Evolutionary conservation across 2,113 vertebrate species (phyloP), one percentile per base, ranked within the genome.

Genomic region (Castor canadensis): DNA sequence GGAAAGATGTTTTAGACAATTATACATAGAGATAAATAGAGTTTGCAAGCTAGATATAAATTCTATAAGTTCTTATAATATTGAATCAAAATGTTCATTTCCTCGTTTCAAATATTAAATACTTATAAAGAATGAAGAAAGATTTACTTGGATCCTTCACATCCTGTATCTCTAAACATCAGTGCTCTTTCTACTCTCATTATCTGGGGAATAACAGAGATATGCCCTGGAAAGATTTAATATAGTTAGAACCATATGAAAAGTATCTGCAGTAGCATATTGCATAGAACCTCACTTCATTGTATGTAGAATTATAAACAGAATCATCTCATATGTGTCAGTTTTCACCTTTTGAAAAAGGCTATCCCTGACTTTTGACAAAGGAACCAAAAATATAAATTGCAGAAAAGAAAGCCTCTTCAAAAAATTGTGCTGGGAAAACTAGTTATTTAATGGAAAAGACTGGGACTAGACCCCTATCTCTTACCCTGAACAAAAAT

Each of bases 21-120:
- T 89, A 10, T 9, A 64, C 10, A 3, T 89, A 45, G n/a, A 91
- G 58, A 87, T 35, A 56, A 45, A 56, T 40, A 67, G 35, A 32
- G 54, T 79, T 52, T 71, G 30, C 54, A 93, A 84, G 13, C 32
- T 72, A 43, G 6, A 60, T 88, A 32, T 47, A 43, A 60, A 58
- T 88, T 81, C 26, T 73, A 76, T 60, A 67, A 64, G 58, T 87
- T n/a, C 35, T 83, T 92, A n/a, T 67, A 56, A 12, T 71, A 64
- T 77, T 64, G 80, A 45, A 76, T 52, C 76, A 62, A 94, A 77
- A 71, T 76, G 17, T 89, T 82, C 67, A 71, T 28, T 75, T 22
- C 22, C 43, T 83, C 45, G 43, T 83, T 88, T 88, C 71, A 95
- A 40, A 69, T n/a, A n/a, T n/a, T n/a, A n/a, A n/a, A n/a, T n/a